These are phyloP conservation scores for Takifugu bimaculatus DNA, from an alignment of 2,113 vertebrate genomes.

Conservation along the genomic window DNA sequence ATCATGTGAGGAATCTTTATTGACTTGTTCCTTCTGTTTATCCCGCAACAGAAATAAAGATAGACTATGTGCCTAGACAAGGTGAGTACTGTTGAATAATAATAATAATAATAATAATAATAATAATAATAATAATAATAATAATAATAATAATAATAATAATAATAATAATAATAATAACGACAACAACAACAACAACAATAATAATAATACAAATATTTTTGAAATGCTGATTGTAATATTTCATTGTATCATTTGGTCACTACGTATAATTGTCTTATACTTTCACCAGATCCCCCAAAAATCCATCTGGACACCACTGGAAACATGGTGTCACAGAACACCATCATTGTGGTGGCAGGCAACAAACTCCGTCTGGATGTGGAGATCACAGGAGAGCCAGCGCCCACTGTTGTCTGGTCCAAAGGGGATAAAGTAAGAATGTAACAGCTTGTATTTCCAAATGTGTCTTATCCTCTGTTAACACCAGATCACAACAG, in stretches of 20 bases:
- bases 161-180: background rate
- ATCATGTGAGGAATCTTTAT: conserved; percentile 11
- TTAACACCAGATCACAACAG: no score
- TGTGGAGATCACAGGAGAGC: conserved; percentile 86
- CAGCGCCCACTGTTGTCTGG: conserved; percentile 81
- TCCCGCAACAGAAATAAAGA: conserved; percentile 84
- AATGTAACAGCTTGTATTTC: background rate
- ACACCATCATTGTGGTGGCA: conserved; percentile 86
- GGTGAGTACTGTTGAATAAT: conserved; percentile 65
- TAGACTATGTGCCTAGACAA: conserved; percentile 91
- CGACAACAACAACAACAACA: no score
- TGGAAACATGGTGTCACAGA: conserved; percentile 80
- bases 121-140: no score
- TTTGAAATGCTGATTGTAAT: no score
- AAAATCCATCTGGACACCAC: conserved; percentile 89
- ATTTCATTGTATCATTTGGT: background rate
- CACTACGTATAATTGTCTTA: conserved; percentile 1
- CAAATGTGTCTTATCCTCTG: no score
- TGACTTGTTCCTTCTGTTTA: background rate
- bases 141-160: no score
- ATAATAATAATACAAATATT: background rate
- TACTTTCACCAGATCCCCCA: conserved; percentile 78
- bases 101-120: no score
- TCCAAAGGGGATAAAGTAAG: conserved; percentile 74
- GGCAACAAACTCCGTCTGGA: conserved; percentile 90